Percentiles rank a stretch among this genome's conserved stretches.
Conservation (phyloP, 2,888 invertebrate genomes). For the Parnassius mnemosyne region DNA sequence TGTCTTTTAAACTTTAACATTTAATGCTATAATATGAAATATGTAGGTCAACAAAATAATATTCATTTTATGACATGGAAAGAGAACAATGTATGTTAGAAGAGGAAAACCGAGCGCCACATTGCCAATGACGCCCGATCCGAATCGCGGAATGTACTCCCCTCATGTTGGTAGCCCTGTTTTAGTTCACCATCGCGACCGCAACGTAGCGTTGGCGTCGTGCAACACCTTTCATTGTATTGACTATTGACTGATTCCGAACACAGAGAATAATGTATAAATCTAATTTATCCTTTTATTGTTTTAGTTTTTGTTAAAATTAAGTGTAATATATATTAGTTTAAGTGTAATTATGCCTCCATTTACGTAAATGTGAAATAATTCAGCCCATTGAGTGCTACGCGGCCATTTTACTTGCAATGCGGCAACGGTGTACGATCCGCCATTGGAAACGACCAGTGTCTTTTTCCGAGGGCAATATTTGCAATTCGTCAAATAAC, state of each 20-base stretch:
- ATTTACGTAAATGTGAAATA: conserved; percentile 77
- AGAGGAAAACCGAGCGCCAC: conserved; percentile 60
- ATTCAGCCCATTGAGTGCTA: conserved; percentile 78
- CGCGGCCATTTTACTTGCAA: conserved; percentile 87
- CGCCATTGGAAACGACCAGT: conserved; percentile 87
- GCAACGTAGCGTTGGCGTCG: conserved; percentile 81
- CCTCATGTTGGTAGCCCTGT: conserved; percentile 66
- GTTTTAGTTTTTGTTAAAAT: conserved; percentile 75
- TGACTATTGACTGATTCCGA: conserved; percentile 86
- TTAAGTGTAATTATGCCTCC: conserved; percentile 77
- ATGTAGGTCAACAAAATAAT: conserved; percentile 38
- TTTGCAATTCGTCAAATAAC: conserved; percentile 76
- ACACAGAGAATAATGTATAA: conserved; percentile 83
- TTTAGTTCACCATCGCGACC: conserved; percentile 80
- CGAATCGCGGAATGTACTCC: conserved; percentile 61
- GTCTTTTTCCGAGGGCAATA: conserved; percentile 83
- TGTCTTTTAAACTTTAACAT: conserved; percentile 5
- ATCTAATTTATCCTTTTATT: conserved; percentile 82
- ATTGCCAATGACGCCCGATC: conserved; percentile 72
- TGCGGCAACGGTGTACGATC: conserved; percentile 86
- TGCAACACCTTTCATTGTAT: conserved; percentile 87
- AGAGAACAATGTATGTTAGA: conserved; percentile 54
- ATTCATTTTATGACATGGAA: conserved; percentile 40
- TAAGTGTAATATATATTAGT: conserved; percentile 73
- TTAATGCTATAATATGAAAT: conserved; percentile 28